These are phyloP conservation scores for Boleophthalmus pectinirostris DNA, from an alignment of 2,113 vertebrate species.

Conservation along the genomic window DNA sequence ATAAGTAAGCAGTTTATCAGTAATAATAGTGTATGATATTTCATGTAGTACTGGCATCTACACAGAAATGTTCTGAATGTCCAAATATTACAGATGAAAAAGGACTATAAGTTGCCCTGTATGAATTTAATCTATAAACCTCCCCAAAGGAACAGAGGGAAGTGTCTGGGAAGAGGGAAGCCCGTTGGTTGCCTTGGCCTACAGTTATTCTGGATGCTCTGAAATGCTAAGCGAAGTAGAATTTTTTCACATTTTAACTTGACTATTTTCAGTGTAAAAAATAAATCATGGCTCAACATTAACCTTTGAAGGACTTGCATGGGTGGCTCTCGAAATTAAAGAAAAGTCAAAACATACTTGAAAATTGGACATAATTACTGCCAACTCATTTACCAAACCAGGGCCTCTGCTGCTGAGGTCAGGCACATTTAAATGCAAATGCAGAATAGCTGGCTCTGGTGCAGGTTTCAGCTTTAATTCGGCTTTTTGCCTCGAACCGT, in stretches of 20 bases:
- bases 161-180: too few species aligned
- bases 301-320: slow-evolving; percentile 37
- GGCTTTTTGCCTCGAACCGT: slow-evolving; percentile 32
- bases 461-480: slow-evolving; percentile 54
- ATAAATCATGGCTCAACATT: neutral
- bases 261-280: neutral
- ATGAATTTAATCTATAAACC: too few species aligned
- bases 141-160: too few species aligned
- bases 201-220: neutral
- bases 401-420: slow-evolving; percentile 53
- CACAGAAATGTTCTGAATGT: too few species aligned
- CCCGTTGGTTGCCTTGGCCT: too few species aligned
- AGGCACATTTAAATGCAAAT: slow-evolving; percentile 76
- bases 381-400: slow-evolving; percentile 42
- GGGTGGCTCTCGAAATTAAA: slow-evolving; percentile 56
- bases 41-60: too few species aligned
- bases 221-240: neutral
- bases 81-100: too few species aligned
- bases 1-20: too few species aligned
- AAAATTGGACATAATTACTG: slow-evolving; percentile 65
- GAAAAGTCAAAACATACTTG: slow-evolving; percentile 56
- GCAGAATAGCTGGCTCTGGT: slow-evolving; percentile 19
- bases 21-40: too few species aligned
- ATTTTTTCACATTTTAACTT: neutral
- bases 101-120: too few species aligned